phyloP scores from a whole-genome alignment of 2,888 invertebrate genomes.

The Odontomyia ornata region DNA sequence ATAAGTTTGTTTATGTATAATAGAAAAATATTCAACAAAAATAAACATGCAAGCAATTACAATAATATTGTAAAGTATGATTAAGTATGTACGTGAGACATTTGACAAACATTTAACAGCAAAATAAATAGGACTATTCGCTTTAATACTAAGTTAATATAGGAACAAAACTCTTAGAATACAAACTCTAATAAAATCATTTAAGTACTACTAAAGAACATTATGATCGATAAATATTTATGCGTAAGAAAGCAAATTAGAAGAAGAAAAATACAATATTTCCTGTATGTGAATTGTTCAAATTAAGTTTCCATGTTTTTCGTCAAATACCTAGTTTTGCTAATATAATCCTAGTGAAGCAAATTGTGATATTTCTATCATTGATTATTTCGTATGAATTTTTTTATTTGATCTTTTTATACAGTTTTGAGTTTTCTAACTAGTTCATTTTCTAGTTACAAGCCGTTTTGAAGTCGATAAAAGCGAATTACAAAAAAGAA shows the following conservation, averaged over 20 bases:
- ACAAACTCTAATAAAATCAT: no score
- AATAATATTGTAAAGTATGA: no score
- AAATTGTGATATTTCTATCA: slow-evolving; percentile 33
- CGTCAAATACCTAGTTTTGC: slow-evolving; percentile 11
- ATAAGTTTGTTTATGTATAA: no score
- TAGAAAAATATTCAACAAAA: no score
- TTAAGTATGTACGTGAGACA: no score
- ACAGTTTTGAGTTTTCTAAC: neutral
- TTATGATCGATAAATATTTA: no score
- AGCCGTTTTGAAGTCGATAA: neutral
- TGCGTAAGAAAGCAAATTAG: neutral
- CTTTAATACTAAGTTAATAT: no score
- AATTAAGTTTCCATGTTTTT: slow-evolving; percentile 15
- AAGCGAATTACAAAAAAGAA: slow-evolving; percentile 10
- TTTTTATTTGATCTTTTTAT: neutral
- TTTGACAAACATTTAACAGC: no score
- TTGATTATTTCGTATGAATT: slow-evolving; percentile 10
- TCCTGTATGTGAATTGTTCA: slow-evolving; percentile 1
- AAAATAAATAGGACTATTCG: no score
- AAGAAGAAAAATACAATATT: neutral
- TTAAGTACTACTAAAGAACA: no score
- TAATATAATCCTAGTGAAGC: slow-evolving; percentile 23
- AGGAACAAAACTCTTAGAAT: no score
- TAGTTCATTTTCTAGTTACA: slow-evolving; percentile 12
- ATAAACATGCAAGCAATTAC: no score